Conservation (phyloP, 2,888 invertebrate genomes). For the Drymonia ruficornis region DNA sequence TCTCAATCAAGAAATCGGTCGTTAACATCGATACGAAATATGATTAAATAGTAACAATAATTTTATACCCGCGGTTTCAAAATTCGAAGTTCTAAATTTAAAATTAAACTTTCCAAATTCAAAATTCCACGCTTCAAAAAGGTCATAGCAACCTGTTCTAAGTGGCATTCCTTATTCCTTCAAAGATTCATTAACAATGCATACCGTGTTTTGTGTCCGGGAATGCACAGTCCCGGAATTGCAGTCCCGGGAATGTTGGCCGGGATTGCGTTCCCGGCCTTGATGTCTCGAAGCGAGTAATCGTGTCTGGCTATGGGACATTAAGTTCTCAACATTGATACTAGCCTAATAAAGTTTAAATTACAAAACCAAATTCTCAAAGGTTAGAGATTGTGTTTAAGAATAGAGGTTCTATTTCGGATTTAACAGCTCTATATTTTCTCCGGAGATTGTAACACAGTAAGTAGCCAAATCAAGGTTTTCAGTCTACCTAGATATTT, state of each 20-base stretch:
- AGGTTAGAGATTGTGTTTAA: too few relatives aligned
- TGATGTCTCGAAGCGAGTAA: not conserved
- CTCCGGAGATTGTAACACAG: too few relatives aligned
- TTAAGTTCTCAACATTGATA: not conserved
- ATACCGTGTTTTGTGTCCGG: constrained; percentile 51
- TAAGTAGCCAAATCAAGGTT: too few relatives aligned
- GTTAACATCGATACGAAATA: too few relatives aligned
- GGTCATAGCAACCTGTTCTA: constrained; percentile 25
- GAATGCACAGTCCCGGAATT: constrained; percentile 37
- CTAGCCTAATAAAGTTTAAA: not conserved
- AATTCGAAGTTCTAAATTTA: constrained; percentile 15
- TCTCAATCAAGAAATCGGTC: too few relatives aligned
- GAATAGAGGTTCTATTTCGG: too few relatives aligned
- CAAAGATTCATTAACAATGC: constrained; percentile 48
- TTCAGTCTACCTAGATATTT: too few relatives aligned
- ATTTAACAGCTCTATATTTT: too few relatives aligned
- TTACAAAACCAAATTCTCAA: not conserved
- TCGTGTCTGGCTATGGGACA: not conserved
- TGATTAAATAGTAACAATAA: too few relatives aligned
- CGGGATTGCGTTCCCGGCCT: constrained; percentile 14
- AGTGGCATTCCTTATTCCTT: constrained; percentile 39
- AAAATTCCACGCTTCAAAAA: constrained; percentile 27
- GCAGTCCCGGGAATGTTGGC: constrained; percentile 34
- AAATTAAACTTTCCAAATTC: constrained; percentile 17
- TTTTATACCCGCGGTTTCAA: too few relatives aligned